Base-by-base conservation (phyloP, 1,140 invertebrate species). In the Drosophila takahashii region DNA sequence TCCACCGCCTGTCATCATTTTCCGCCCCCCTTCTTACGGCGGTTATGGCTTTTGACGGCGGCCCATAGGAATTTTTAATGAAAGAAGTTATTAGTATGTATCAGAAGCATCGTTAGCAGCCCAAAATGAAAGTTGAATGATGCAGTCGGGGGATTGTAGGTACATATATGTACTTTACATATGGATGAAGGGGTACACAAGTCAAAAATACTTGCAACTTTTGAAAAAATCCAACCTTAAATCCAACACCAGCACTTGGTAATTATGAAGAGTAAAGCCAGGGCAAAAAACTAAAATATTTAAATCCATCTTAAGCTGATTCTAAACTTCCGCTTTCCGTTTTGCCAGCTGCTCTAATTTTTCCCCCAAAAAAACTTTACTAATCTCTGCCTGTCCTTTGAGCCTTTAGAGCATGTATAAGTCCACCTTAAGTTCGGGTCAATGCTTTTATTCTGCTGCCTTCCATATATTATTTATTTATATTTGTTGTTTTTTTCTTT, bases 61-160 rank as follows among this genome's bases (percentile, higher is more conserved):
- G 72, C 29, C 59, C 69, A 62, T 79, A 79, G 75, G 76, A 89
- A 87, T 87, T 89, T 89, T 87, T 89, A 87, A 87, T 87, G 84
- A 87, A 87, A 83, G 76, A 89, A 77, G 79, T 87, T 89, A 89
- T 87, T 89, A 89, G 84, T 71, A 86, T 87, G 75, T 77, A 87
- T 87, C 78, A 78, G 67, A 75, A 74, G 79, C 84, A 83, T 89
- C 83, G 83, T 87, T 89, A 89, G 79, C 84, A 83, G 78, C 64
- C 66, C 86, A 83, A 83, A 87, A 83, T 81, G 67, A 71, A 83
- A 77, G 62, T 80, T 72, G 70, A 66, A 75, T 70, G 64, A 50
- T 72, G 67, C 22, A 18, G 58, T 26, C n/a, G 34, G 62, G 18
- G 58, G 39, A 44, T 32, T 22, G 22, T 22, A 22, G 22, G 29